Evolutionary conservation across 2,888 invertebrate species (phyloP).

Genomic region (Fragum fragum): DNA sequence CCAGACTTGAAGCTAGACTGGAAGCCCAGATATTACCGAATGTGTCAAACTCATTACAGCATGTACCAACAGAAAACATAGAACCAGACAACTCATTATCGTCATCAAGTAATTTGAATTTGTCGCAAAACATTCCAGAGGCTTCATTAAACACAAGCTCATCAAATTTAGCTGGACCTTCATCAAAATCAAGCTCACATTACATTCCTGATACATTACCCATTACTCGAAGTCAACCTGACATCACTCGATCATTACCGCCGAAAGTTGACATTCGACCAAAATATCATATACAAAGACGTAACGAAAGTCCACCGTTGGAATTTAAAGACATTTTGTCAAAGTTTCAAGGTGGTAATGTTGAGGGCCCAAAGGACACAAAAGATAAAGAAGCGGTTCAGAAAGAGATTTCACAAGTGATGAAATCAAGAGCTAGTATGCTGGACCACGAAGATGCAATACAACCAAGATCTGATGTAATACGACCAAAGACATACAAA

Average conservation of each 20-base stretch:
- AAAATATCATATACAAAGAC: constrained; percentile 33
- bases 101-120: not conserved
- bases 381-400: constrained; percentile 58
- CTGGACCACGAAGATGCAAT: constrained; percentile 43
- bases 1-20: constrained; percentile 8
- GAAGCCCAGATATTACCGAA: constrained; percentile 24
- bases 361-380: constrained; percentile 46
- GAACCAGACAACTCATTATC: not conserved
- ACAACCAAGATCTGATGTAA: constrained; percentile 24
- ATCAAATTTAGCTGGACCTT: not conserved
- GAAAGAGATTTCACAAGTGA: constrained; percentile 51
- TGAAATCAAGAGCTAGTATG: constrained; percentile 54
- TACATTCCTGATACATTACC: constrained; percentile 58
- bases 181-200: constrained; percentile 26
- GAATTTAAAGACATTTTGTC: constrained; percentile 58
- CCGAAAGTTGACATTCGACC: constrained; percentile 51
- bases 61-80: constrained; percentile 2
- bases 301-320: constrained; percentile 53
- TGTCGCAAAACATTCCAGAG: not conserved
- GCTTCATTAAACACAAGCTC: not conserved
- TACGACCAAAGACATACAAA: not conserved
- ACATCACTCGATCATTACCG: constrained; percentile 40
- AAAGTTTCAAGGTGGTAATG: constrained; percentile 51
- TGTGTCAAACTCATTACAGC: constrained; percentile 37
- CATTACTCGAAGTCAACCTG: constrained; percentile 56